Conservation (phyloP, 1,140 invertebrate species). For the Drusus annulatus region DNA sequence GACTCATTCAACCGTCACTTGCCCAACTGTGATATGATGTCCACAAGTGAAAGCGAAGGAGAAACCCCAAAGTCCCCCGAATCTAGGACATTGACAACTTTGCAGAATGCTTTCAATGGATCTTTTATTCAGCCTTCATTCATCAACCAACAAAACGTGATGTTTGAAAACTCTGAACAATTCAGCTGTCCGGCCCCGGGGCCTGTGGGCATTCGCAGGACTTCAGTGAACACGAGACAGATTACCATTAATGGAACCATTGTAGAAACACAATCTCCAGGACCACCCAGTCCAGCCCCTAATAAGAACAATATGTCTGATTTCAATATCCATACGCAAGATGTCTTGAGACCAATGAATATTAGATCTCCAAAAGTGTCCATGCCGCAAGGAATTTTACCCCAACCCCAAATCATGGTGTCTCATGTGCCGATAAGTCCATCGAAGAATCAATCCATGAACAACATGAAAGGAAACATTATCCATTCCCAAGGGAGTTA, state of each 20-base stretch:
- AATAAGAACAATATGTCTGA: constrained; percentile 38
- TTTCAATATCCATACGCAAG: constrained; percentile 27
- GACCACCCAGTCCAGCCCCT: constrained; percentile 59
- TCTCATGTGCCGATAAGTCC: constrained; percentile 69
- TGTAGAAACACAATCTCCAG: constrained; percentile 70
- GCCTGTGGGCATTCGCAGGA: constrained; percentile 67
- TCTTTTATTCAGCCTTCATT: constrained; percentile 70
- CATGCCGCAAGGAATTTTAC: constrained; percentile 61
- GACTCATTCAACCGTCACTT: constrained; percentile 90
- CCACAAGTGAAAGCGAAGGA: constrained; percentile 83
- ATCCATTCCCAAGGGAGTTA: constrained; percentile 61
- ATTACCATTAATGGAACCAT: constrained; percentile 72
- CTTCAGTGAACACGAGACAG: constrained; percentile 70
- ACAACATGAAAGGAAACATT: constrained; percentile 45
- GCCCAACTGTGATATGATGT: constrained; percentile 82
- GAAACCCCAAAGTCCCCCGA: constrained; percentile 72
- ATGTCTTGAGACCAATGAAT: constrained; percentile 38
- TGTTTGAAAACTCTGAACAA: constrained; percentile 65
- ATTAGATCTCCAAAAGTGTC: constrained; percentile 51
- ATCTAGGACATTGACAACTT: constrained; percentile 68
- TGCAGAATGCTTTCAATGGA: constrained; percentile 70
- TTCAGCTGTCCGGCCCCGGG: constrained; percentile 67
- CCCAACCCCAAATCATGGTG: constrained; percentile 70
- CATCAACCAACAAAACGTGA: constrained; percentile 64
- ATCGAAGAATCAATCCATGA: constrained; percentile 65